Conservation (phyloP, 2,113 vertebrate genomes). For the Plotosus lineatus region DNA sequence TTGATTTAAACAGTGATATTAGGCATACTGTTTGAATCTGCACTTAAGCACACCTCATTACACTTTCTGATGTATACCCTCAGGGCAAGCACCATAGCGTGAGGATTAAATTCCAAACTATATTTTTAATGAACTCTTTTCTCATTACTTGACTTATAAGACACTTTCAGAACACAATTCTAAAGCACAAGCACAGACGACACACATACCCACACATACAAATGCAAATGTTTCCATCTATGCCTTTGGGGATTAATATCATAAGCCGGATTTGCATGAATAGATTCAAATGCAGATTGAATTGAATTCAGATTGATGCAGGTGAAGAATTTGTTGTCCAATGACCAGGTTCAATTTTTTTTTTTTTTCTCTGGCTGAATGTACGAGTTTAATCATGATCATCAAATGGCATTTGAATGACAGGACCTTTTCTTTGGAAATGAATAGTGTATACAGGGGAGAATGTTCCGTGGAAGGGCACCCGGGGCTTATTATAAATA, state of each 20-base stretch:
- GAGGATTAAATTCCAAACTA: not conserved
- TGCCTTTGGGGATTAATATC: constrained; percentile 33
- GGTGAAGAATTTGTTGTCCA: constrained; percentile 30
- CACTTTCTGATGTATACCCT: not conserved
- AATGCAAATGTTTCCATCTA: constrained; percentile 44
- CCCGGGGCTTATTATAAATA: not conserved
- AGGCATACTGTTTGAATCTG: not conserved
- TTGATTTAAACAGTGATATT: constrained; percentile 22
- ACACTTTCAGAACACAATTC: not conserved
- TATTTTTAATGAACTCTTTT: constrained; percentile 31
- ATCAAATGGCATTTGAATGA: constrained; percentile 10
- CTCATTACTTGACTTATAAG: not conserved
- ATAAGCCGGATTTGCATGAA: constrained; percentile 34
- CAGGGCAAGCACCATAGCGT: not conserved
- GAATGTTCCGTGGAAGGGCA: not conserved
- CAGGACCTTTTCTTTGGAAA: constrained; percentile 4
- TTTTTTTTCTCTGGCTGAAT: not conserved
- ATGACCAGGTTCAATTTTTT: constrained; percentile 13
- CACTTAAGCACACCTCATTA: constrained; percentile 13
- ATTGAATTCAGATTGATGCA: constrained; percentile 37
- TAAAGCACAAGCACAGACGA: not conserved
- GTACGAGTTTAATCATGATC: not conserved
- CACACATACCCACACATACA: constrained; percentile 27
- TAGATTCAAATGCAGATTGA: constrained; percentile 30
- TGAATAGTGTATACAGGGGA: not conserved